Base-by-base conservation (phyloP, 64 coral and sea anemone genomes). In the Pachyseris speciosa region DNA sequence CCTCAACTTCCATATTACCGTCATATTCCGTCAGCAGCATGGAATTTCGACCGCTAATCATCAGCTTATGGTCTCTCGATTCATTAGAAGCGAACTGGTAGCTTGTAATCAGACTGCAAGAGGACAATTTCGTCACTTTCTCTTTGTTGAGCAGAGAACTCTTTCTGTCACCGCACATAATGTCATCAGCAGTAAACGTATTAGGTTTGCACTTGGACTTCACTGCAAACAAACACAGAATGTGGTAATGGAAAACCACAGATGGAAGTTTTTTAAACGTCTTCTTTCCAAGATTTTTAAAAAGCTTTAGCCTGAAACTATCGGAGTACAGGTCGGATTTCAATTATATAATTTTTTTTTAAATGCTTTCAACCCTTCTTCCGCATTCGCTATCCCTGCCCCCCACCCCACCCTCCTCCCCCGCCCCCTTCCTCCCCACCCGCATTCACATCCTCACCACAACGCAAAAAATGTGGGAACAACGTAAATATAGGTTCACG, bases 71-170 rank as follows among this genome's bases (percentile, higher is more conserved):
- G n/a, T 11, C 19, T 16, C 1, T 81, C 13, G 51, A 61, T 81
- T 36, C 53, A 81, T 81, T 41, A 12, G 77, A 39, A 7, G 33
- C 33, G 55, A 81, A 61, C 33, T 81, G 32, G 37, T 81, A 81
- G 53, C 77, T 63, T 33, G 77, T 81, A 26, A 81, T 81, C 29
- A 81, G 37, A 81, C 55, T 81, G 34, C 77, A 81, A 0, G 77
- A 19, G 20, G 77, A 19, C 34, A 81, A 3, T 9, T 63, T 38
- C 40, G 20, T 81, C 5, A 81, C 77, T 38, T 81, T 19, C 40
- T 60, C 77, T 22, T 81, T 27, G 20, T 81, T 61, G 7, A 61
- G 20, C 22, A 63, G 30, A 22, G 51, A 63, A 26, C 77, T 60
- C 12, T 81, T 17, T 4, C 20, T 19, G 26, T 81, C 77, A 39